Percentiles rank a stretch among this genome's conserved stretches.
Evolutionary conservation across 2,797 vertebrate species (phyloP).

Genomic region (Clarias laeviceps): DNA sequence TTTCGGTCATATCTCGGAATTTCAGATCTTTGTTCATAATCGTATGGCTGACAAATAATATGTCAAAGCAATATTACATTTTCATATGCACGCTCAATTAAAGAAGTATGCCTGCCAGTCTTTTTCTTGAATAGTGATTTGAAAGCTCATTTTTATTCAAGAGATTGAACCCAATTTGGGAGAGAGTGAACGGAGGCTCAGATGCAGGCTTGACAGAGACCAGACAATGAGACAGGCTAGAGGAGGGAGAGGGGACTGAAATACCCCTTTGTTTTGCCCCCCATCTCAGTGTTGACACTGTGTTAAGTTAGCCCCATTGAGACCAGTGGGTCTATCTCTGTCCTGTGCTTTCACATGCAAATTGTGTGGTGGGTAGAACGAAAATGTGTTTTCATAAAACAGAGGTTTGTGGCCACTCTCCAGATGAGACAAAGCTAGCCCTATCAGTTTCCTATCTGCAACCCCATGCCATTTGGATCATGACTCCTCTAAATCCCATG

Average conservation of each 20-base stretch:
- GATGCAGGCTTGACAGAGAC: slow-evolving; percentile 43
- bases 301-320: slow-evolving; percentile 68
- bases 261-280: slow-evolving; percentile 51
- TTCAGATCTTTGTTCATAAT: slow-evolving; percentile 15
- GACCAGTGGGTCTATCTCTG: slow-evolving; percentile 72
- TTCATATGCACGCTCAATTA: slow-evolving; percentile 28
- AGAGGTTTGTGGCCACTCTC: slow-evolving; percentile 69
- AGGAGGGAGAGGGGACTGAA: slow-evolving; percentile 25
- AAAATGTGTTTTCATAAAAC: slow-evolving; percentile 77
- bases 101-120: slow-evolving; percentile 40
- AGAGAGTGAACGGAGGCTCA: slow-evolving; percentile 40
- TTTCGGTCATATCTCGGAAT: background rate
- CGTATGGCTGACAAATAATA: slow-evolving; percentile 22
- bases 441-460: slow-evolving; percentile 46
- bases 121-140: slow-evolving; percentile 22
- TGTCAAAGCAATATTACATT: background rate
- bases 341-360: slow-evolving; percentile 82
- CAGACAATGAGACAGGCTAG: slow-evolving; percentile 50
- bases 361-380: slow-evolving; percentile 56
- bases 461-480: slow-evolving; percentile 54
- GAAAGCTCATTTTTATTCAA: slow-evolving; percentile 41
- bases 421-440: slow-evolving; percentile 44
- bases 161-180: slow-evolving; percentile 31
- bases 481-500: slow-evolving; percentile 37
- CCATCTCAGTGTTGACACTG: slow-evolving; percentile 56